phyloP scores from a whole-genome alignment of 92 coral and sea anemone genomes.

The Parazoanthus atlanticus region DNA sequence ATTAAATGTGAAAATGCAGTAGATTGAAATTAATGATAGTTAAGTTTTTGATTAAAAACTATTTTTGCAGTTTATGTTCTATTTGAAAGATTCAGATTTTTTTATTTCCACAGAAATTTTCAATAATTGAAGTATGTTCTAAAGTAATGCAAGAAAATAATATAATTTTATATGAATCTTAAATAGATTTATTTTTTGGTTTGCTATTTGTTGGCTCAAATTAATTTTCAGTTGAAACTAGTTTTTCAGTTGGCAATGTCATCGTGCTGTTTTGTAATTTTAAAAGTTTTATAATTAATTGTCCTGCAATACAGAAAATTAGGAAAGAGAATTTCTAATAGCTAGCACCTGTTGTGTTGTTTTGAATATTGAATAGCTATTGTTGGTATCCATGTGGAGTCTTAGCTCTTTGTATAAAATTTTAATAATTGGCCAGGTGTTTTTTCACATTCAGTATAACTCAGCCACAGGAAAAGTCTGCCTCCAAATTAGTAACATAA shows the following conservation, averaged over 20 bases:
- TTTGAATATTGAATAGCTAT: neutral
- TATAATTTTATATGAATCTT: too few species aligned
- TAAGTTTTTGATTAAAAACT: neutral
- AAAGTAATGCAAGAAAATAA: too few species aligned
- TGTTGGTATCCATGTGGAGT: neutral
- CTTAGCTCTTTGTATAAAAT: constrained; percentile 8
- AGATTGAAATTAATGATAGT: neutral
- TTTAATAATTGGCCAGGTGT: constrained; percentile 28
- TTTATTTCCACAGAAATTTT: too few species aligned
- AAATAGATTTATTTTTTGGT: too few species aligned
- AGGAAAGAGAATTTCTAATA: neutral
- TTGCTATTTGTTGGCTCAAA: neutral
- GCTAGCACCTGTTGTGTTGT: constrained; percentile 20
- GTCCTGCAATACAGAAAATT: neutral
- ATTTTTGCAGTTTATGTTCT: neutral
- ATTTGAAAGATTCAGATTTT: too few species aligned
- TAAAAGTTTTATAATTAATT: too few species aligned
- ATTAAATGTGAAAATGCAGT: neutral
- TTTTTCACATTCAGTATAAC: constrained; percentile 5
- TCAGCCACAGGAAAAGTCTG: constrained; percentile 24
- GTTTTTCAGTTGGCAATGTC: neutral
- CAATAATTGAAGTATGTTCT: too few species aligned
- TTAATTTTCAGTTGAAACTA: too few species aligned
- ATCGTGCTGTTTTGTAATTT: neutral
- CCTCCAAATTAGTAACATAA: neutral